phyloP scores from a whole-genome alignment of 1,140 invertebrate species.

The Zaprionus tsacasi region DNA sequence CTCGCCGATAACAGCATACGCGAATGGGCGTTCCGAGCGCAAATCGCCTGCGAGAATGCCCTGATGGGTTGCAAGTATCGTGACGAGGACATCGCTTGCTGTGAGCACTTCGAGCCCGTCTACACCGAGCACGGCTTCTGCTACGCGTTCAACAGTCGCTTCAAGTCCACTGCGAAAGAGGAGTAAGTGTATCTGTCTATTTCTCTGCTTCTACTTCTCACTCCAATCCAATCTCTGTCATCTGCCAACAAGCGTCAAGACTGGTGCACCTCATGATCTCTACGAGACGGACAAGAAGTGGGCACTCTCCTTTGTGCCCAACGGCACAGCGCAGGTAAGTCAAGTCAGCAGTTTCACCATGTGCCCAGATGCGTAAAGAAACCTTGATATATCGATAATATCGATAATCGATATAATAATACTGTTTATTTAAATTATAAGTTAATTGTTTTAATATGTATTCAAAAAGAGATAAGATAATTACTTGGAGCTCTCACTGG shows the following conservation, averaged over 20 bases:
- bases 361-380: no score
- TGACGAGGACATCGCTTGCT: conserved; percentile 86
- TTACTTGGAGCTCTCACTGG: background rate
- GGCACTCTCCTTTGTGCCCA: conserved; percentile 78
- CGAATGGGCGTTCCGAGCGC: conserved; percentile 65
- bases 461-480: no score
- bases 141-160: conserved; percentile 88
- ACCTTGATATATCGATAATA: no score
- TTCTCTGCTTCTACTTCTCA: no score
- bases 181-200: conserved; percentile 64
- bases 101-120: conserved; percentile 86
- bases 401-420: no score
- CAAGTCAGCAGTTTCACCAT: no score
- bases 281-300: conserved; percentile 84
- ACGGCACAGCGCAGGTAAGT: conserved; percentile 66
- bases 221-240: background rate
- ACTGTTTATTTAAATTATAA: no score
- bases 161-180: conserved; percentile 74
- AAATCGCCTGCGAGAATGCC: conserved; percentile 66
- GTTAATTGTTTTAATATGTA: no score
- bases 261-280: conserved; percentile 72
- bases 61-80: conserved; percentile 86
- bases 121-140: conserved; percentile 90
- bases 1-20: conserved; percentile 63
- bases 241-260: conserved; percentile 49